Base-by-base conservation (phyloP, 2,113 vertebrate genomes). In the Haemorhous mexicanus region DNA sequence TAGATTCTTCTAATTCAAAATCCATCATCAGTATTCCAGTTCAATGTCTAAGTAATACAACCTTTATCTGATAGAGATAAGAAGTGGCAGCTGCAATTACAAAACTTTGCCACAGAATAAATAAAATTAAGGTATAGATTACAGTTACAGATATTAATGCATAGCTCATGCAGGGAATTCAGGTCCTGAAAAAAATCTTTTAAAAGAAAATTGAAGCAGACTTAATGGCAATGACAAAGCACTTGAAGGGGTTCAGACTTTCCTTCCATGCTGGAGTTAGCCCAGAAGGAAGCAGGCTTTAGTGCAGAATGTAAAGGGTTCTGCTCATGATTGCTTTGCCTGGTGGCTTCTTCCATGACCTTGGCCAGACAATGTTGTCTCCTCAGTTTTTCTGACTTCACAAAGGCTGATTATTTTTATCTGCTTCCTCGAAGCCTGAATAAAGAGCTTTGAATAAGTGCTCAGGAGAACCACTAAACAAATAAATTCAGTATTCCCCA, bases 1-100 rank as follows among this genome's bases (percentile, higher is more conserved):
- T 44, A 49, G 79, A 82, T 92, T 74, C 61, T 89, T 95, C 63
- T 64, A 66, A 67, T 91, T 92, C 77, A 73, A 70, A 91, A 62
- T 7, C 50, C 16, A 87, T 81, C 55, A 93, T 95, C 73, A 93
- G 56, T 79, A 79, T 88, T 95, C 68, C 50, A 75, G 93, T 89
- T 95, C 96, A 96, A 87, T 67, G 79, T 86, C 84, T 84, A 75
- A 96, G 73, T 74, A 95, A 96, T 69, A 58, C 86, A 96, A 84
- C 66, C 75, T 96, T 97, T 97, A 95, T 90, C 93, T 97, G 94
- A 94, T 47, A 67, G 92, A 95, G 96, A 95, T 88, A 97, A 94
- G 93, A 96, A 89, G 55, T 90, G 90, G 75, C 94, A 93, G 55
- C 16, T 85, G 67, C 92, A 95, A 89, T 94, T 96, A 96, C 83